Base-by-base conservation (phyloP, 2,797 vertebrate genomes). In the Myoxocephalus aenaeus region DNA sequence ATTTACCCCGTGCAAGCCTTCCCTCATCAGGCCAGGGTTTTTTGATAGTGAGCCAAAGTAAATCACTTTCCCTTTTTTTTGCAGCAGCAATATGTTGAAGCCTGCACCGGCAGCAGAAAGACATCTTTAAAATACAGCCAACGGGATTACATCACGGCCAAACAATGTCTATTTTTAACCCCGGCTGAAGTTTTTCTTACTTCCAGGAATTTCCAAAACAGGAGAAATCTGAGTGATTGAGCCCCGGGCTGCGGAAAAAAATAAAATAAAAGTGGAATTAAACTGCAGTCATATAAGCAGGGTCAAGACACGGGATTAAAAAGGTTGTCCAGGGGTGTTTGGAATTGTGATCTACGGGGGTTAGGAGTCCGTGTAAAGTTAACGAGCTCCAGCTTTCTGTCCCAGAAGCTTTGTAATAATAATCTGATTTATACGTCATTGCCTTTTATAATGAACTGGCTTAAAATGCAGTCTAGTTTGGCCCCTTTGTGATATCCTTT, bases 161-260 rank as follows among this genome's bases (percentile, higher is more conserved):
- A 94, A 93, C 90, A 86, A 94, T 93, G 89, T 93, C 92, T 95
- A 94, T 94, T 95, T 94, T 93, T 94, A 92, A 73, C 64, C 65
- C 65, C 6, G 44, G 81, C 88, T 85, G 67, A 76, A 84, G 85
- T 92, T 92, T 94, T 93, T 90, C 87, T 91, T 89, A 74, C 87
- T 86, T 90, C 76, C 71, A 92, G 89, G 90, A 92, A 94, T 91
- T 92, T 93, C 92, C 92, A 93, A 93, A 94, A 92, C 85, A 91
- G 92, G 90, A 90, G 68, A 89, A 90, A 91, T 77, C 56, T 82
- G 48, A 84, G 86, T 80, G 87, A 89, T 83, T 62, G 77, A 87
- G 77, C 69, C n/a, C 79, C 51, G 80, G 0, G 5, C 69, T 53
- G 73, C 54, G 5, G 32, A 80, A 73, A 87, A 80, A 80, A 13